Evolutionary conservation across 2,888 invertebrate species (phyloP), one percentile per base, ranked within the genome.

Genomic region (Drosophila incognita): DNA sequence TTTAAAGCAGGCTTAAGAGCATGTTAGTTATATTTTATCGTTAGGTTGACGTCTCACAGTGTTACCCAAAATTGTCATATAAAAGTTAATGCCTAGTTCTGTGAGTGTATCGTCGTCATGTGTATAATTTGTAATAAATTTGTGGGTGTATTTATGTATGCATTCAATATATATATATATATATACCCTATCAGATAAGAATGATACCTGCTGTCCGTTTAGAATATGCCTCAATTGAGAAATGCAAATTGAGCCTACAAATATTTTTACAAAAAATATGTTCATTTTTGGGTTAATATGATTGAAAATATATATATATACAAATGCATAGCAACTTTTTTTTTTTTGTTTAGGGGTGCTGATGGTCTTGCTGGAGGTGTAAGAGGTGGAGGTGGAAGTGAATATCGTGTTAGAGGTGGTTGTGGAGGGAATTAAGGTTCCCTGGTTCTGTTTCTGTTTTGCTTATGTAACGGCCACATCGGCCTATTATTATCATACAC

Each of bases 1-100:
- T 87, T 88, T 85, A 87, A 84, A 89, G 84, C 79, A 87, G 87
- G 74, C 84, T 76, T 69, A 72, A 80, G 76, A 82, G 76, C 81
- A 67, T 81, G 56, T 59, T 67, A 72, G 61, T 79, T 78, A 68
- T 79, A 49, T 57, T 79, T 68, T 74, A 89, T 82, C 87, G 85
- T 82, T 83, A 83, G 84, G 84, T 74, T 81, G 76, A 79, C 87
- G 72, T 76, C 70, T 83, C 24, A n/a, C 21, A 51, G 63, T 59
- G 69, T 66, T 86, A 86, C 86, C 82, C 84, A 89, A 89, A 86
- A 77, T 79, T 81, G 73, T 54, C 74, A 77, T 85, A 89, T 61
- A 87, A 83, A 84, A 79, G 69, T 71, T 62, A 83, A 89, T 74
- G 86, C 56, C 87, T 89, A 52, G 46, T 35, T 66, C 29, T 65